Evolutionary conservation across 1,140 invertebrate genomes (phyloP).

Genomic region (Heterodera schachtii): DNA sequence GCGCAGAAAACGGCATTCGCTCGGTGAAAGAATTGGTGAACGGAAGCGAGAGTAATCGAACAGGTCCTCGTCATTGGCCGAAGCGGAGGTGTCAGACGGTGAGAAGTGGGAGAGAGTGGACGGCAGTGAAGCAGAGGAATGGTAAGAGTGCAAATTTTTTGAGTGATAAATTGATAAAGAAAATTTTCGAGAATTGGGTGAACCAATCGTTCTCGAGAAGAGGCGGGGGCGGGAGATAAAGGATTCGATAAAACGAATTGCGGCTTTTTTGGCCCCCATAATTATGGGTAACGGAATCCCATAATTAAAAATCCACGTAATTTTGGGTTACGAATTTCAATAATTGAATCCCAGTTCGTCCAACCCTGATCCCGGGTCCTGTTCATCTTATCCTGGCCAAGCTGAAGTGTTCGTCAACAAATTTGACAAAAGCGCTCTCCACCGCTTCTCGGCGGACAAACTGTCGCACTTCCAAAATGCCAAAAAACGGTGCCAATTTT

Average conservation of each 20-base stretch:
- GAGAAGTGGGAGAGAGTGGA: not conserved
- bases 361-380: constrained; percentile 45
- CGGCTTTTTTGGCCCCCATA: too few relatives aligned
- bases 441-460: constrained; percentile 33
- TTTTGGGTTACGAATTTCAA: too few relatives aligned
- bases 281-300: too few relatives aligned
- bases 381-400: constrained; percentile 13
- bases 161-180: too few relatives aligned
- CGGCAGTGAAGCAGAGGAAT: not conserved
- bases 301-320: too few relatives aligned
- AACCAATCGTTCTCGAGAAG: too few relatives aligned
- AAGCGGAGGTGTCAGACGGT: not conserved
- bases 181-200: too few relatives aligned
- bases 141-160: not conserved
- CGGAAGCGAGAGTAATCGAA: constrained; percentile 47
- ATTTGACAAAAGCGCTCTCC: constrained; percentile 47
- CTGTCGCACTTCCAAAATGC: constrained; percentile 33
- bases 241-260: too few relatives aligned
- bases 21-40: constrained; percentile 16
- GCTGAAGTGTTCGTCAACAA: constrained; percentile 48
- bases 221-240: too few relatives aligned
- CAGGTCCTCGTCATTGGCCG: constrained; percentile 43
- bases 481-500: not conserved
- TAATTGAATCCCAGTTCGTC: too few relatives aligned
- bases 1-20: constrained; percentile 43